Evolutionary conservation across 2,888 invertebrate genomes (phyloP), one percentile per base, ranked within the genome.

Genomic region (Hofmannophila pseudospretella): DNA sequence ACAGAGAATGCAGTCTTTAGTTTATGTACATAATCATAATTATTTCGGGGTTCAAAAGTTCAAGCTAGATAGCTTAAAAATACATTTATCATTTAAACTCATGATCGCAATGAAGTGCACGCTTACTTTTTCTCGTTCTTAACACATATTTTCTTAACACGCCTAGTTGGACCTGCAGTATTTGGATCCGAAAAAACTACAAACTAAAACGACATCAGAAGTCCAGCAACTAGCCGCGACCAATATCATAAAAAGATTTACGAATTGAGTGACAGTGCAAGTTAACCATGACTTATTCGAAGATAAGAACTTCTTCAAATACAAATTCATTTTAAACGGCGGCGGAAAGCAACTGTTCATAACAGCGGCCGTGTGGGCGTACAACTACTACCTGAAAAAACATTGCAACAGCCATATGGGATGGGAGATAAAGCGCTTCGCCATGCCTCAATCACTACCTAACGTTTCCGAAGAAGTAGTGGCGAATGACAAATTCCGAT

Each of bases 381-480:
- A 97, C 58, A 91, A 97, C 67, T 90, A 95, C 67, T 98, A 95
- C 65, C 76, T 98, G 23, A 96, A 96, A 70, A 91, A 93, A 57
- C 93, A 90, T 59, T 93, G 95, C 67, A 89, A 91, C 45, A 91
- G 90, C 53, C 97, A 96, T 57, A 87, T 97, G 22, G 93, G 95
- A 0, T 98, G 98, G 98, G 94, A 94, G 55, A 93, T 92, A 0
- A 73, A 88, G 34, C 92, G 92, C 42, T 67, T 94, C 1, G 49
- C 70, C 3, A 68, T 94, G 22, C 92, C 93, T 0, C 34, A 60
- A 3, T 45, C 51, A 0, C 52, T 75, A 7, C 78, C 94, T 7
- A 92, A 93, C 1, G 76, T 88, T 4, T 89, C 91, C 7, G 88
- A 90, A 45, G 58, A 89, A 1, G 79, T 93, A 0, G 78, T 78